These are phyloP conservation scores for Grallaria varia DNA, from an alignment of 2,113 vertebrate species.

Conservation along the genomic window DNA sequence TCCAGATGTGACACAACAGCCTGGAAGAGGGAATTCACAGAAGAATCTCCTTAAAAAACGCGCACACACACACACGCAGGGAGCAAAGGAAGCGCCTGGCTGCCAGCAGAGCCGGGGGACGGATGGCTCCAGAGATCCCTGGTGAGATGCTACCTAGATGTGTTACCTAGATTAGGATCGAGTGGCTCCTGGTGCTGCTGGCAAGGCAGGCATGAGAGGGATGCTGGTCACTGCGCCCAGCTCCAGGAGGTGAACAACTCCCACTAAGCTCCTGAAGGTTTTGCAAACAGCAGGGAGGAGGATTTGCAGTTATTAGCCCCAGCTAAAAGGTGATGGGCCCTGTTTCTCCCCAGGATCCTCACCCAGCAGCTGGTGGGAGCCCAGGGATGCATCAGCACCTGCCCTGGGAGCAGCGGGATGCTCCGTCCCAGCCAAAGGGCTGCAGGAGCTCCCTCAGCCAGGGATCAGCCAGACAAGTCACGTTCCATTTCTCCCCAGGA, in stretches of 20 bases:
- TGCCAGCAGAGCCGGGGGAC: neutral
- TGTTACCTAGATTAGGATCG: neutral
- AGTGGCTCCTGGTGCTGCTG: neutral
- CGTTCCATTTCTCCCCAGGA: neutral
- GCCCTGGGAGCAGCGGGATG: neutral
- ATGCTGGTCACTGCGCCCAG: neutral
- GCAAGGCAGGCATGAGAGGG: neutral
- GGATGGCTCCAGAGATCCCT: neutral
- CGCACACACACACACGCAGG: neutral
- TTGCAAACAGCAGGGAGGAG: neutral
- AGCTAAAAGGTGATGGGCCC: neutral
- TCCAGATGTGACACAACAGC: conserved; percentile 88
- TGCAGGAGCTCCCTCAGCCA: accelerated
- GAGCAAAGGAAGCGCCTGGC: neutral
- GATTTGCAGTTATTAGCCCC: neutral
- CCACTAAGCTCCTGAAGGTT: neutral
- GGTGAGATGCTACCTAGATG: neutral
- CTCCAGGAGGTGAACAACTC: neutral
- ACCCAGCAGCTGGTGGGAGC: accelerated
- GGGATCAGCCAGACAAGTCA: neutral
- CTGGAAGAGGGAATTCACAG: conserved; percentile 73
- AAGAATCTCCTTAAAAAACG: conserved; percentile 64
- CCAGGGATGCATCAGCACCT: accelerated
- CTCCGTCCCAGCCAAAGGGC: accelerated
- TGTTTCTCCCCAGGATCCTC: accelerated